phyloP scores from a whole-genome alignment of 2,797 vertebrate species.

The Eulemur albifrons region DNA sequence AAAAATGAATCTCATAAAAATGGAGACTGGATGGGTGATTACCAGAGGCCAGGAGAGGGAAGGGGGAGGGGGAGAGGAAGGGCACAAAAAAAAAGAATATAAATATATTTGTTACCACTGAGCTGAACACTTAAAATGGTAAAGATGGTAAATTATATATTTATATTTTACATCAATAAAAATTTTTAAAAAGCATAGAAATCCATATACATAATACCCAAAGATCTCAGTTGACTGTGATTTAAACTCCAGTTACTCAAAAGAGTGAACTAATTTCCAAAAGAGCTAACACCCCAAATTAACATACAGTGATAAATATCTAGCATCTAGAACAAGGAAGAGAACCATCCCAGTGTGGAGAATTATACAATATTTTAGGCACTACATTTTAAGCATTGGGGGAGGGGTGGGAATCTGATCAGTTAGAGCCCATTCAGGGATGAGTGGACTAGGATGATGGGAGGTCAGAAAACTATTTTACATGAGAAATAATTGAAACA shows the following conservation, averaged over 20 bases:
- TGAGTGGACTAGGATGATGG: background rate
- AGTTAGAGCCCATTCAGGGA: background rate
- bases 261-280: slow-evolving; percentile 23
- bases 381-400: background rate
- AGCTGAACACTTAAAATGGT: too few species aligned
- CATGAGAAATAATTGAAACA: background rate
- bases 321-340: background rate
- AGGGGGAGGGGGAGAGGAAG: background rate
- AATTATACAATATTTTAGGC: background rate
- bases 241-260: background rate
- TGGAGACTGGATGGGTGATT: background rate
- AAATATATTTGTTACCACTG: too few species aligned
- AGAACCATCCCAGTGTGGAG: background rate
- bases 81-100: background rate
- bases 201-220: background rate
- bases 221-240: background rate
- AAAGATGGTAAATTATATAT: too few species aligned
- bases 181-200: background rate
- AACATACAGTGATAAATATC: background rate
- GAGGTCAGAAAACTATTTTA: background rate
- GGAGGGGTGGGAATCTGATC: background rate
- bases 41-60: background rate
- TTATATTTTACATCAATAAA: too few species aligned
- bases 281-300: background rate
- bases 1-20: background rate